Evolutionary conservation across 1,140 invertebrate species (phyloP).

Genomic region (Brachionus angularis): DNA sequence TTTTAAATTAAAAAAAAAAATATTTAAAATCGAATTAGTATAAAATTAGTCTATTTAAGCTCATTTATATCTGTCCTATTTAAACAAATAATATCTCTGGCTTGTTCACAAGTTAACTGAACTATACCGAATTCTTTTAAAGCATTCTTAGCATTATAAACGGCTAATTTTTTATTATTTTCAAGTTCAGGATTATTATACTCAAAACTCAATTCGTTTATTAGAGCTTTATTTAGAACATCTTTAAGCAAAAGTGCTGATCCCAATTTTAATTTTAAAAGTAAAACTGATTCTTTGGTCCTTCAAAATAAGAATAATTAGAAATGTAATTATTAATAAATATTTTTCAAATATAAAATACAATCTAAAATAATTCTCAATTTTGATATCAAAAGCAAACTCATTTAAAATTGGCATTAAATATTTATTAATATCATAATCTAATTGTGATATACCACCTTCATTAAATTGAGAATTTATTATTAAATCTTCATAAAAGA

Average conservation of each 20-base stretch:
- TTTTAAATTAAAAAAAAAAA: too few species aligned
- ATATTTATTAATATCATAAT: conserved; percentile 31
- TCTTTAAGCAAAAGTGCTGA: conserved; percentile 15
- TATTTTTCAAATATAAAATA: too few species aligned
- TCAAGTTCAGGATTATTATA: not conserved
- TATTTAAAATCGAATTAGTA: too few species aligned
- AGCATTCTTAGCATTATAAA: conserved; percentile 33
- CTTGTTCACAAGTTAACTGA: conserved; percentile 14
- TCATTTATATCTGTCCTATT: too few species aligned
- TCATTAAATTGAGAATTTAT: not conserved
- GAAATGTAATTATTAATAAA: too few species aligned
- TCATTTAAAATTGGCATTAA: conserved; percentile 36
- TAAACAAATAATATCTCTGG: not conserved
- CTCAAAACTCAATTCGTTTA: not conserved
- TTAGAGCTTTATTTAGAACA: not conserved
- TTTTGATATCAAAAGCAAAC: not conserved
- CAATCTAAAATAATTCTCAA: conserved; percentile 13
- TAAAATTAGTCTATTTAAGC: too few species aligned
- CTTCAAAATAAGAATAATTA: too few species aligned
- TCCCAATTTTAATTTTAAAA: conserved; percentile 19
- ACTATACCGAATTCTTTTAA: conserved; percentile 28
- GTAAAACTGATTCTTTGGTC: conserved; percentile 23
- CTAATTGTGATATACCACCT: conserved; percentile 16
- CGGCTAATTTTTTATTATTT: not conserved
- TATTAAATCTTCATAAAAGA: conserved; percentile 34